phyloP scores from a whole-genome alignment of 2,888 invertebrate species.

The Philonicus albiceps region DNA sequence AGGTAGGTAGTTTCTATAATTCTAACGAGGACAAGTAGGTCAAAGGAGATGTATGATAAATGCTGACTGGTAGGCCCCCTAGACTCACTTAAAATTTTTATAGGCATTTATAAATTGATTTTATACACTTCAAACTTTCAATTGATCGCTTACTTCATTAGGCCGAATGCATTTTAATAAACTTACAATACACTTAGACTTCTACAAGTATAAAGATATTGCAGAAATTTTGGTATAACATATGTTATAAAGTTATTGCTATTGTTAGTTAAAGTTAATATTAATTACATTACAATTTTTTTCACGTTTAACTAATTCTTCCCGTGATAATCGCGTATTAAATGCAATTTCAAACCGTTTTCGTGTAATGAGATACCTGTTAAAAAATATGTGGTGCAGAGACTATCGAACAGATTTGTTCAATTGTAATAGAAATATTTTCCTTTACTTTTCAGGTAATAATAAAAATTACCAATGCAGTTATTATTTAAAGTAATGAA shows the following conservation, averaged over 20 bases:
- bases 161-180: not conserved
- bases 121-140: not conserved
- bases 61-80: not conserved
- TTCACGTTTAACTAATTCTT: too few species aligned
- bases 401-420: not conserved
- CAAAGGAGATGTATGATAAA: not conserved
- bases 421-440: not conserved
- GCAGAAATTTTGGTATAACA: not conserved
- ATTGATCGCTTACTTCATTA: not conserved
- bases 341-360: not conserved
- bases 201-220: not conserved
- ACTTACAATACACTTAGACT: not conserved
- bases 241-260: not conserved
- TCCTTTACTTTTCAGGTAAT: too few species aligned
- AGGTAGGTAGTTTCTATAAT: not conserved
- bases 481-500: not conserved
- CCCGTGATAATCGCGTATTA: too few species aligned
- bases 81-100: not conserved
- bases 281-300: too few species aligned
- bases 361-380: not conserved
- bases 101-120: not conserved
- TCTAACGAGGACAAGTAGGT: not conserved
- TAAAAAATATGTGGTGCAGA: not conserved
- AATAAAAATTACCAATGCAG: not conserved
- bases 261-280: too few species aligned